phyloP scores from a whole-genome alignment of 2,888 invertebrate genomes.

The Philopedon plagiatum region DNA sequence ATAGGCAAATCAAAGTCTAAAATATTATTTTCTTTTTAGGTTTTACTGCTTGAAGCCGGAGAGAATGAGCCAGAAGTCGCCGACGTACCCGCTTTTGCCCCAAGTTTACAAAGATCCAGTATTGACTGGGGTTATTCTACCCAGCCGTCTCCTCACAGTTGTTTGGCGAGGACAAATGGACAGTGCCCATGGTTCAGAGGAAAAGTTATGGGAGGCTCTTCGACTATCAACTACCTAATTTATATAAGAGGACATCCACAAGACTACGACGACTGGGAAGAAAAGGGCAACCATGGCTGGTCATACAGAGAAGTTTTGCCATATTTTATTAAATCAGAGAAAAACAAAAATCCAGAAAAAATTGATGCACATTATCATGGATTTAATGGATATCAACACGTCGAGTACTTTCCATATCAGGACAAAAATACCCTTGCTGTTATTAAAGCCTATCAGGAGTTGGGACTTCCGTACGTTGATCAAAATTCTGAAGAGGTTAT shows the following conservation, averaged over 20 bases:
- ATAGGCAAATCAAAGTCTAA: no score
- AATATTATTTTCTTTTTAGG: slow-evolving; percentile 66
- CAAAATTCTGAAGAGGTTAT: slow-evolving; percentile 73
- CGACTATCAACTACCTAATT: slow-evolving; percentile 78
- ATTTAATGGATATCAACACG: slow-evolving; percentile 75
- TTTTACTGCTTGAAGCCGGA: slow-evolving; percentile 78
- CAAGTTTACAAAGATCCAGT: slow-evolving; percentile 73
- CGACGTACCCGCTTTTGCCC: slow-evolving; percentile 77
- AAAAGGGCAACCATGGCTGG: slow-evolving; percentile 76
- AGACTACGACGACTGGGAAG: slow-evolving; percentile 79
- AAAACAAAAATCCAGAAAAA: slow-evolving; percentile 73
- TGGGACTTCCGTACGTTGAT: slow-evolving; percentile 74
- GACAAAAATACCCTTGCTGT: slow-evolving; percentile 74
- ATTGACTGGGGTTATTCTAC: slow-evolving; percentile 82
- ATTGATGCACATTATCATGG: slow-evolving; percentile 74
- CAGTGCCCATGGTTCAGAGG: slow-evolving; percentile 76
- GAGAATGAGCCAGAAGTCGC: slow-evolving; percentile 78
- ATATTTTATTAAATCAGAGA: slow-evolving; percentile 79
- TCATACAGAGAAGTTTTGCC: slow-evolving; percentile 76
- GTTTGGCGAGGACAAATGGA: slow-evolving; percentile 73
- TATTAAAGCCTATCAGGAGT: slow-evolving; percentile 75
- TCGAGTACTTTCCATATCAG: slow-evolving; percentile 76
- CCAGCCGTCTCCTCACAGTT: slow-evolving; percentile 75
- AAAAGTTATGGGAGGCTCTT: slow-evolving; percentile 79
- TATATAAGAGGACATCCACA: slow-evolving; percentile 74